These are phyloP conservation scores for Tapirus indicus DNA, from an alignment of 2,797 vertebrate species.

Conservation along the genomic window DNA sequence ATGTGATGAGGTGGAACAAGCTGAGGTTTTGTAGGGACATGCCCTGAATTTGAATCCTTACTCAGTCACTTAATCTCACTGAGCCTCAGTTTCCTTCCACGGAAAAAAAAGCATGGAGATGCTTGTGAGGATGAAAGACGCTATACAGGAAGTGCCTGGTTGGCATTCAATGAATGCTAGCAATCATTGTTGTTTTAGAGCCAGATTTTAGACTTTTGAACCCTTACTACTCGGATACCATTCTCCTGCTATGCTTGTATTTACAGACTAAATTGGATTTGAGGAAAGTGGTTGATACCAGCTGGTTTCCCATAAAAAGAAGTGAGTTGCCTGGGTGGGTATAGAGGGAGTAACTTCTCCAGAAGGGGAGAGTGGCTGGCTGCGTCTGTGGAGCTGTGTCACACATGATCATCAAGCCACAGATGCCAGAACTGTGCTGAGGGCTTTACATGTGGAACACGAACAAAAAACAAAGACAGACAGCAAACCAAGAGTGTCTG, in stretches of 20 bases:
- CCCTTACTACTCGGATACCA: background rate
- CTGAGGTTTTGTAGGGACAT: background rate
- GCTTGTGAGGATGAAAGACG: background rate
- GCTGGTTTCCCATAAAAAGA: background rate
- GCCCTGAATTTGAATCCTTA: background rate
- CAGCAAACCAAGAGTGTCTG: background rate
- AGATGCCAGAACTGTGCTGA: background rate
- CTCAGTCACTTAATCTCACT: background rate
- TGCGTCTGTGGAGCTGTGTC: background rate
- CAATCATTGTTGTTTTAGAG: background rate
- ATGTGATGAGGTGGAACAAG: background rate
- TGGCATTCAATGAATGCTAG: background rate
- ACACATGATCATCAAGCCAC: background rate
- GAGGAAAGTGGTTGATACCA: background rate
- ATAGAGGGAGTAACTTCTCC: background rate
- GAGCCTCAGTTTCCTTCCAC: background rate
- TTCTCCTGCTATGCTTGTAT: background rate
- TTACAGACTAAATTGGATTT: background rate
- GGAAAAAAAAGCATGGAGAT: background rate
- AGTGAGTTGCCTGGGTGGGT: background rate
- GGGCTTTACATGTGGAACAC: background rate
- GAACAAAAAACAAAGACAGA: conserved; percentile 45
- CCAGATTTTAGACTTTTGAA: conserved; percentile 5
- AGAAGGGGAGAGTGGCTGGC: background rate
- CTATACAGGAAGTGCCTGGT: background rate